Evolutionary conservation across 2,888 invertebrate genomes (phyloP), one percentile per base, ranked within the genome.

Genomic region (Apomyelois bistriatella): DNA sequence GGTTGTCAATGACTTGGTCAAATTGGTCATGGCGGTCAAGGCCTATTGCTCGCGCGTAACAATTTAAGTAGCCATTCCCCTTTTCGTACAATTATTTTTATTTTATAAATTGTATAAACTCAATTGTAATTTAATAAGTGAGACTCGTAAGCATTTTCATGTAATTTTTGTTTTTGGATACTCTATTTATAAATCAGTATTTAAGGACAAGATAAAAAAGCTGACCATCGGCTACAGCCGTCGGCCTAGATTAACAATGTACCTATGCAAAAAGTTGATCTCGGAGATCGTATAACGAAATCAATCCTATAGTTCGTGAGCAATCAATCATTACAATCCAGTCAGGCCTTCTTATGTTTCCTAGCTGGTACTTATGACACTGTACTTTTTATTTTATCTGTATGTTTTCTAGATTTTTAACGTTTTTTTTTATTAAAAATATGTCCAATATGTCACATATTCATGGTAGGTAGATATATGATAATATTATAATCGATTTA

Each of bases 251-350:
- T 52, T 35, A 51, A 48, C 36, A 43, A 53, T 55, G 47, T 48
- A 57, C 57, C 55, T 58, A 58, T 50, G 56, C 54, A 57, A 68
- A 60, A 64, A 63, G 53, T 13, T 43, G 51, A 43, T 32, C 41
- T 55, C 50, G 52, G 48, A 43, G 43, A 55, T 38, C 52, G 54
- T 46, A 55, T 53, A 61, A 54, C 56, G 51, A 60, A 68, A 68
- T 65, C 59, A 51, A 57, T 54, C 55, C 53, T 28, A n/a, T n/a
- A 38, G 53, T 42, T 53, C 58, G 58, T 60, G 60, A 56, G 55
- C 55, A 51, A 55, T 57, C 54, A 47, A 55, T 55, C 57, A 55
- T 52, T 53, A 28, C 7, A 32, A 32, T 32, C 10, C 32, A 52
- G 38, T 32, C 28, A 28, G 36, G 47, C 49, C 13, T 38, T 35